Percentiles rank a stretch among this genome's conserved stretches.
Conservation (phyloP, 2,888 invertebrate genomes). For the Disparrhopalites patrizii region DNA sequence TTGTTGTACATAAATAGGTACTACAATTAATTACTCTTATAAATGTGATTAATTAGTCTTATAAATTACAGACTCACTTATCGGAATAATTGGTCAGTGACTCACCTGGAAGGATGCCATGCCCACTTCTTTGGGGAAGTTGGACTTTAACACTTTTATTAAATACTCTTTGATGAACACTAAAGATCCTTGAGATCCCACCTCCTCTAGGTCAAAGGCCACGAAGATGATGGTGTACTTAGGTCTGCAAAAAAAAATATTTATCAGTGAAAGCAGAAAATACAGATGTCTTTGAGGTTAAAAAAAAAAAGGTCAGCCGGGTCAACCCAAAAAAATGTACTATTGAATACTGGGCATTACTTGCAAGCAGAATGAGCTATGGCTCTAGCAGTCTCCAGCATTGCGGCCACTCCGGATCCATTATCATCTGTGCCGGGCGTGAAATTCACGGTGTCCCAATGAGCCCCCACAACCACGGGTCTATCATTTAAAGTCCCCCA, state of each 20-base stretch:
- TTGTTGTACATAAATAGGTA: too few species aligned
- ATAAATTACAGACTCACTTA: too few species aligned
- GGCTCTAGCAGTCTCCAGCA: slow-evolving; percentile 50
- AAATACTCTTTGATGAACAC: slow-evolving; percentile 50
- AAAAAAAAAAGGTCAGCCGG: too few species aligned
- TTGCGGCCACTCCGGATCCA: slow-evolving; percentile 51
- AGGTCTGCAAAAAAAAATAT: slow-evolving; percentile 38
- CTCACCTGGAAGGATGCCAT: slow-evolving; percentile 43
- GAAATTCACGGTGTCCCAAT: slow-evolving; percentile 51
- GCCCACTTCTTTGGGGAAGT: slow-evolving; percentile 34
- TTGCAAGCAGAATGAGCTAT: slow-evolving; percentile 48
- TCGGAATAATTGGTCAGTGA: background rate
- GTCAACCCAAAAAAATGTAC: slow-evolving; percentile 33
- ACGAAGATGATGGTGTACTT: slow-evolving; percentile 51
- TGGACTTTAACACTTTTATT: slow-evolving; percentile 43
- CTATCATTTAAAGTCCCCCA: slow-evolving; percentile 50
- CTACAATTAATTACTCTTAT: too few species aligned
- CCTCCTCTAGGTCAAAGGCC: slow-evolving; percentile 52
- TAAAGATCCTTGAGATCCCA: slow-evolving; percentile 50
- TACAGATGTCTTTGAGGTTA: too few species aligned
- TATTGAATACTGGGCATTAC: slow-evolving; percentile 27
- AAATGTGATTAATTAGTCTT: too few species aligned
- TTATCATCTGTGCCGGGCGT: slow-evolving; percentile 50
- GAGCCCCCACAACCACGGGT: slow-evolving; percentile 51
- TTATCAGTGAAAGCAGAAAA: too few species aligned